phyloP scores from a whole-genome alignment of 2,113 vertebrate species.

The Sander vitreus region DNA sequence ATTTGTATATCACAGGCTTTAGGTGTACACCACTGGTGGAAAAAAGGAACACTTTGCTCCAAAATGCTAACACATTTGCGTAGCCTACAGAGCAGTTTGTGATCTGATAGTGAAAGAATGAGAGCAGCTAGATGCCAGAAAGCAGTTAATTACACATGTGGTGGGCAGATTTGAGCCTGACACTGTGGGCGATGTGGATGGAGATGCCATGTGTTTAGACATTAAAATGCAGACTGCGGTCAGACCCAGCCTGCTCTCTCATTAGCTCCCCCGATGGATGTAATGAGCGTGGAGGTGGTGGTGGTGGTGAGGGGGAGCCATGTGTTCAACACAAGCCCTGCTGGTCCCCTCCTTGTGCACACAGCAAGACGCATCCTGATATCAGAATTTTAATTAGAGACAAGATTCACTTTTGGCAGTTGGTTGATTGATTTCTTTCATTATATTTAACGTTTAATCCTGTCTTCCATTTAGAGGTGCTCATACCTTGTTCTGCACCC shows the following conservation, averaged over 20 bases:
- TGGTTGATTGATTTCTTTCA: conserved; percentile 61
- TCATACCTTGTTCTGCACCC: conserved; percentile 56
- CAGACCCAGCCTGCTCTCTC: conserved; percentile 71
- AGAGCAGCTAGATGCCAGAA: conserved; percentile 69
- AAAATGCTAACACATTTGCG: conserved; percentile 54
- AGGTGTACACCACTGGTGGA: conserved; percentile 41
- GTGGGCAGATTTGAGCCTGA: conserved; percentile 77
- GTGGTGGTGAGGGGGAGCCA: conserved; percentile 34
- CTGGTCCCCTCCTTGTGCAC: conserved; percentile 34
- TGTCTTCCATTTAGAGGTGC: conserved; percentile 61
- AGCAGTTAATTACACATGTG: conserved; percentile 83
- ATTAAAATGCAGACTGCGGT: conserved; percentile 80
- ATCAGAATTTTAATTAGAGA: conserved; percentile 67
- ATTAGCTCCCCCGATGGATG: conserved; percentile 74
- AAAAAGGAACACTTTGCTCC: conserved; percentile 38
- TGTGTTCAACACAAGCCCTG: conserved; percentile 54
- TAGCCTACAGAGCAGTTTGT: conserved; percentile 56
- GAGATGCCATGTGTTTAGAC: conserved; percentile 79
- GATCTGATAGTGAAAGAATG: conserved; percentile 76
- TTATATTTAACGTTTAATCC: conserved; percentile 34
- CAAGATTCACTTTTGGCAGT: conserved; percentile 33
- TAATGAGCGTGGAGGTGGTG: conserved; percentile 69
- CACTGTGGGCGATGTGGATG: conserved; percentile 78
- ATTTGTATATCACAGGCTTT: conserved; percentile 28
- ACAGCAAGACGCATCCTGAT: conserved; percentile 50